phyloP scores from a whole-genome alignment of 2,113 vertebrate genomes.

The Neogale vison region DNA sequence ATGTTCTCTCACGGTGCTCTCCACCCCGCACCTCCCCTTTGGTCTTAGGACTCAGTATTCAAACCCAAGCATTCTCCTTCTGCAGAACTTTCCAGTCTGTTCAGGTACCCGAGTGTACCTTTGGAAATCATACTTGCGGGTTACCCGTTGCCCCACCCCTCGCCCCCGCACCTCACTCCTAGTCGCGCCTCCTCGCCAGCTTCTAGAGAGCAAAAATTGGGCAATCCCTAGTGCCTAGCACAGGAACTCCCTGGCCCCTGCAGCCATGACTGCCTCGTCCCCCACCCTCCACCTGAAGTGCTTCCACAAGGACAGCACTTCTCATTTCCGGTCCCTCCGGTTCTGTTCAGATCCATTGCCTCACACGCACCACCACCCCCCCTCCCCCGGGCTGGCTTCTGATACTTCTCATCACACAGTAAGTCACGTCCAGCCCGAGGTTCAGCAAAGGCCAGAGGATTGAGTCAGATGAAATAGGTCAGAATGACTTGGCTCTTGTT shows the following conservation, averaged over 20 bases:
- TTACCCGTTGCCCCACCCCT: background rate
- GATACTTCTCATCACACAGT: background rate
- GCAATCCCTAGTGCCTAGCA: background rate
- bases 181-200: background rate
- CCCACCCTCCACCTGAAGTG: background rate
- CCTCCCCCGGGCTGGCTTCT: background rate
- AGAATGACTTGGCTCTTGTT: slow-evolving; percentile 39
- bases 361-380: no score
- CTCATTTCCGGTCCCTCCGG: background rate
- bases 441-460: slow-evolving; percentile 66
- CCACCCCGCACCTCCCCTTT: background rate
- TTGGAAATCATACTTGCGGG: background rate
- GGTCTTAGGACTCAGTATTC: background rate
- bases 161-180: background rate
- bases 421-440: slow-evolving; percentile 47
- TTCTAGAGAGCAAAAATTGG: background rate
- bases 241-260: background rate
- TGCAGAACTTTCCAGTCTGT: background rate
- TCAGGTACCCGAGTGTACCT: no score
- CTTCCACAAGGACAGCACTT: background rate
- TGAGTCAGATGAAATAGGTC: slow-evolving; percentile 65
- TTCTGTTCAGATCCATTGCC: background rate
- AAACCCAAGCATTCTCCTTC: background rate
- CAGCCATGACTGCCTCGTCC: background rate
- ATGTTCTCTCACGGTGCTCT: background rate